Conservation (phyloP, 2,797 vertebrate genomes). For the Emys orbicularis region DNA sequence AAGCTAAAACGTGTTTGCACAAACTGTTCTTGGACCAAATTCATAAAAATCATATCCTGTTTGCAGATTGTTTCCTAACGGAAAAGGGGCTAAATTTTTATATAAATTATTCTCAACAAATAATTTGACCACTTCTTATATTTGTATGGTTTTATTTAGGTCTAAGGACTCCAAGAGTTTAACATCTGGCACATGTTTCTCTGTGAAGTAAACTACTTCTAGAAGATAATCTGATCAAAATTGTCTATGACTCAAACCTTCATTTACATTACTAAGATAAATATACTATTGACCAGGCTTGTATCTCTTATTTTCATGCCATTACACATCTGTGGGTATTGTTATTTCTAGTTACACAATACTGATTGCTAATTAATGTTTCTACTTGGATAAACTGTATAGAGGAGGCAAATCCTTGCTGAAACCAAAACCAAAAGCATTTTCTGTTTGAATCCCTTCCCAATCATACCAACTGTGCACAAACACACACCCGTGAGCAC, state of each 20-base stretch:
- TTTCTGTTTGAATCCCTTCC: neutral
- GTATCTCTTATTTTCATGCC: slow-evolving; percentile 12
- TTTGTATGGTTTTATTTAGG: slow-evolving; percentile 5
- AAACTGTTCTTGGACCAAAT: slow-evolving; percentile 48
- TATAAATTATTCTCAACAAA: slow-evolving; percentile 30
- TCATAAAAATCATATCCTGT: slow-evolving; percentile 49
- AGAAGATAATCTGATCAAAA: slow-evolving; percentile 22
- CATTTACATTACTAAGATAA: slow-evolving; percentile 35
- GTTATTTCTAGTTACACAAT: neutral
- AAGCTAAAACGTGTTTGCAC: slow-evolving; percentile 50
- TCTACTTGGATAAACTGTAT: neutral
- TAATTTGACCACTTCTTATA: neutral
- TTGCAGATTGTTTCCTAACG: slow-evolving; percentile 45
- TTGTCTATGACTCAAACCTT: slow-evolving; percentile 20
- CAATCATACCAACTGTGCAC: neutral
- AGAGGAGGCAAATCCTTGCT: neutral
- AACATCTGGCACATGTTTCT: slow-evolving; percentile 26
- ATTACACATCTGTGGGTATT: neutral
- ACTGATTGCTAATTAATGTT: slow-evolving; percentile 1
- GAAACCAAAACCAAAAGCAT: neutral
- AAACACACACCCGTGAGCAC: neutral
- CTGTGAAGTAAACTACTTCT: slow-evolving; percentile 44
- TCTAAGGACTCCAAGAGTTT: slow-evolving; percentile 26
- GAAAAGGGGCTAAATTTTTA: slow-evolving; percentile 42
- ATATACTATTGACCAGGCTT: neutral